These are phyloP conservation scores for Listronotus oregonensis DNA, from an alignment of 1,140 invertebrate species.

Conservation along the genomic window DNA sequence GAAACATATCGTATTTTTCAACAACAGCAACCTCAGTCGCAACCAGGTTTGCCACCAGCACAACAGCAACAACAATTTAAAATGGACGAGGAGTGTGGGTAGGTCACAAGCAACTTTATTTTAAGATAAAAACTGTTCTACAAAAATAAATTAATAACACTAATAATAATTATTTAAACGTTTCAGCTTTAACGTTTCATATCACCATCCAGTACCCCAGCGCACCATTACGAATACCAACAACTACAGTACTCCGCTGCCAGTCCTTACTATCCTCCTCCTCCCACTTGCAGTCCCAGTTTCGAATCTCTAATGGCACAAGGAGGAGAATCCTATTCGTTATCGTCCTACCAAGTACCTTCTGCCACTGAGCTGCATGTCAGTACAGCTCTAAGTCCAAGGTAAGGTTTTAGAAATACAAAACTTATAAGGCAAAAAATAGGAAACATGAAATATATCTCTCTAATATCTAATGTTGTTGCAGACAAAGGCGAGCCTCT, in stretches of 20 bases:
- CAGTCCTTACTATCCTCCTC: slow-evolving; percentile 61
- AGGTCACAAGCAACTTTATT: not conserved
- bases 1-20: slow-evolving; percentile 34
- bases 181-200: slow-evolving; percentile 58
- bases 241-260: slow-evolving; percentile 60
- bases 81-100: slow-evolving; percentile 75
- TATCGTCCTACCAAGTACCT: slow-evolving; percentile 63
- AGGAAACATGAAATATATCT: too few relatives aligned
- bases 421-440: too few relatives aligned
- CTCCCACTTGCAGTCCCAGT: slow-evolving; percentile 61
- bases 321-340: slow-evolving; percentile 62
- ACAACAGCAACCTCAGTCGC: slow-evolving; percentile 24
- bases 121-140: too few relatives aligned
- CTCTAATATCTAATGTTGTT: not conserved
- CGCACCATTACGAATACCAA: slow-evolving; percentile 67
- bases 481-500: slow-evolving; percentile 67
- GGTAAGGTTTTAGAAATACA: slow-evolving; percentile 45
- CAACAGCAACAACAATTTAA: slow-evolving; percentile 63
- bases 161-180: not conserved
- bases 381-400: slow-evolving; percentile 61
- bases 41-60: slow-evolving; percentile 62
- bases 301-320: slow-evolving; percentile 60
- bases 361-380: slow-evolving; percentile 63
- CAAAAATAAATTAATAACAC: too few relatives aligned
- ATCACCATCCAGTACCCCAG: slow-evolving; percentile 59